A percentile compares a stretch with the other conserved stretches of the same genome.
phyloP scores from a whole-genome alignment of 1,140 invertebrate species.

The Megalopta genalis region DNA sequence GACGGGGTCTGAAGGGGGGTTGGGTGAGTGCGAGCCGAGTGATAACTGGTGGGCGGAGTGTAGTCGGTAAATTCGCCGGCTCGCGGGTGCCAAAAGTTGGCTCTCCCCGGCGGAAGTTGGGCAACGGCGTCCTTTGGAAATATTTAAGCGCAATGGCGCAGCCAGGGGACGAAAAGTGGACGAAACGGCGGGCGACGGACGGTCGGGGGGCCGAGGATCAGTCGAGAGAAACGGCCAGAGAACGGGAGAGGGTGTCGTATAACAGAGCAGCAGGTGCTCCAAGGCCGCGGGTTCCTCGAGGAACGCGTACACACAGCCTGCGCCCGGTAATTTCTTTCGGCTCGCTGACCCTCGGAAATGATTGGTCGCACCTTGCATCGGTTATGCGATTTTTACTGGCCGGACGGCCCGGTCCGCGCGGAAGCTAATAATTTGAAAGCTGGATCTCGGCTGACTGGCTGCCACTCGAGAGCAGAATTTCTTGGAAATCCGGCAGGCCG shows the following conservation, averaged over 20 bases:
- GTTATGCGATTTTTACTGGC: slow-evolving; percentile 53
- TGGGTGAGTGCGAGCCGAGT: slow-evolving; percentile 11
- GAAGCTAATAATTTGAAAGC: slow-evolving; percentile 56
- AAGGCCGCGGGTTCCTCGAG: slow-evolving; percentile 32
- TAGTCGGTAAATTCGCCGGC: slow-evolving; percentile 28
- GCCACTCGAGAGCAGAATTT: not conserved
- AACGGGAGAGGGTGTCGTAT: slow-evolving; percentile 27
- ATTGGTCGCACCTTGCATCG: slow-evolving; percentile 63
- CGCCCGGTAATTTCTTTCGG: slow-evolving; percentile 55
- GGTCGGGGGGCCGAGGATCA: too few relatives aligned
- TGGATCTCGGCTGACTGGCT: slow-evolving; percentile 7
- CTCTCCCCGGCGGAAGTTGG: slow-evolving; percentile 23
- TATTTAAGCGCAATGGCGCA: slow-evolving; percentile 36
- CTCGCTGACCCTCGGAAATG: slow-evolving; percentile 50
- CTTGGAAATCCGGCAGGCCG: not conserved
- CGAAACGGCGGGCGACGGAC: not conserved
- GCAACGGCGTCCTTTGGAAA: slow-evolving; percentile 25
- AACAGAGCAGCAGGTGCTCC: slow-evolving; percentile 56
- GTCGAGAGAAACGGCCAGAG: not conserved
- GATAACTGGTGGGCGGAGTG: slow-evolving; percentile 20
- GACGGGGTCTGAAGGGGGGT: not conserved
- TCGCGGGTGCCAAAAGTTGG: slow-evolving; percentile 1
- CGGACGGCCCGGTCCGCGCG: not conserved
- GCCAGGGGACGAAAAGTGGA: not conserved
- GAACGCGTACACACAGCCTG: slow-evolving; percentile 32